phyloP scores from a whole-genome alignment of 2,888 invertebrate species.

The Tyria jacobaeae region DNA sequence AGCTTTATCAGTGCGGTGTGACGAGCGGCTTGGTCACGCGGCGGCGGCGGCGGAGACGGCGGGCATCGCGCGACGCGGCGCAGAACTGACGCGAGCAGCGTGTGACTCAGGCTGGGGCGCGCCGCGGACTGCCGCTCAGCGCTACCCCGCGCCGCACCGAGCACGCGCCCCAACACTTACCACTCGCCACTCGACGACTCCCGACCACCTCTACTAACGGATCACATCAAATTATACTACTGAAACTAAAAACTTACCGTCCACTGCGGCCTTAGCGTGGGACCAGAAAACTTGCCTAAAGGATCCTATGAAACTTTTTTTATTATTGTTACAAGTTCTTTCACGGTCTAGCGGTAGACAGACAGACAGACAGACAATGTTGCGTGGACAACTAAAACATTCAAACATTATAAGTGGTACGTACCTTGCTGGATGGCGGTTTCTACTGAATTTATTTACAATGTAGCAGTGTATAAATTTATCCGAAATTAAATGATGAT shows the following conservation, averaged over 20 bases:
- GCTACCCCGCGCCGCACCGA: constrained; percentile 18
- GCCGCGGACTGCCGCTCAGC: constrained; percentile 39
- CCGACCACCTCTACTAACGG: not conserved
- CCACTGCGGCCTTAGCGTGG: not conserved
- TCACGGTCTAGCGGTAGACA: not conserved
- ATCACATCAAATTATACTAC: constrained; percentile 11
- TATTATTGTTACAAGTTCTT: constrained; percentile 15
- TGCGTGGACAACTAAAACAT: not conserved
- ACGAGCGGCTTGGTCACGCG: constrained; percentile 24
- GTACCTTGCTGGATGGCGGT: too few relatives aligned
- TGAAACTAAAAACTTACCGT: constrained; percentile 3
- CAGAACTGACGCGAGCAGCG: constrained; percentile 22
- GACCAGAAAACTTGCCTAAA: constrained; percentile 14
- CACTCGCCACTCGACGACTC: not conserved
- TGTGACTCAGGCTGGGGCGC: constrained; percentile 36
- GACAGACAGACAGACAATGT: not conserved
- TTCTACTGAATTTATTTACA: too few relatives aligned
- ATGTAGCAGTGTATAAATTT: too few relatives aligned
- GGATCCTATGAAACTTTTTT: constrained; percentile 15
- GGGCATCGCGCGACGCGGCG: constrained; percentile 27
- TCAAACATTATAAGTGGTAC: not conserved
- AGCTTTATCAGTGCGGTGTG: not conserved
- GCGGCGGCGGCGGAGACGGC: constrained; percentile 33
- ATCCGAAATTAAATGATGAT: too few relatives aligned
- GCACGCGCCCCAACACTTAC: constrained; percentile 1